phyloP scores from a whole-genome alignment of 2,797 vertebrate genomes.

The Mionectes olivaceus region DNA sequence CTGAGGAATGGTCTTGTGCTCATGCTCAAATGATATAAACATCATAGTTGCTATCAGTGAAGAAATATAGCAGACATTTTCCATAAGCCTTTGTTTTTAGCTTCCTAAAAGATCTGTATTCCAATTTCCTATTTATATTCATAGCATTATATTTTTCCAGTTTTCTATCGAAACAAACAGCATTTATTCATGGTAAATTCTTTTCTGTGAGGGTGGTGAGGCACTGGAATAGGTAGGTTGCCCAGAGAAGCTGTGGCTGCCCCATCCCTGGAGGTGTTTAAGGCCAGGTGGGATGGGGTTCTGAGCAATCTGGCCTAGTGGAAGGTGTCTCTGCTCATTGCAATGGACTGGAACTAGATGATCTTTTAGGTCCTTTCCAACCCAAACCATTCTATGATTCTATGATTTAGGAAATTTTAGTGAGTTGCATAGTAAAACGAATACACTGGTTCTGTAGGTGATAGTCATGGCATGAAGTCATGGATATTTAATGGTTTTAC shows the following conservation, averaged over 20 bases:
- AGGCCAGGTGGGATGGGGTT: background rate
- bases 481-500: background rate
- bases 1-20: background rate
- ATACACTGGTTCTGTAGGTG: background rate
- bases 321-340: too few relatives aligned
- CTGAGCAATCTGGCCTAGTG: background rate
- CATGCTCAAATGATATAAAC: background rate
- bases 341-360: background rate
- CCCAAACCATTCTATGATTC: background rate
- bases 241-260: background rate
- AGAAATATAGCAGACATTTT: background rate
- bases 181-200: background rate
- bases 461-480: background rate
- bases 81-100: background rate
- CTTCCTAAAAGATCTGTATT: background rate
- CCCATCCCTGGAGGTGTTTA: background rate
- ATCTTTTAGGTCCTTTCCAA: background rate
- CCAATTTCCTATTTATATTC: background rate
- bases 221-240: background rate
- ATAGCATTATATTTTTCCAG: background rate
- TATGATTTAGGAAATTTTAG: background rate
- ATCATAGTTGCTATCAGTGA: background rate
- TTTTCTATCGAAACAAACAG: background rate
- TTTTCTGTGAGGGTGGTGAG: background rate
- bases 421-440: background rate